Base-by-base conservation (phyloP, 2,888 invertebrate genomes). In the Apodemia zela region DNA sequence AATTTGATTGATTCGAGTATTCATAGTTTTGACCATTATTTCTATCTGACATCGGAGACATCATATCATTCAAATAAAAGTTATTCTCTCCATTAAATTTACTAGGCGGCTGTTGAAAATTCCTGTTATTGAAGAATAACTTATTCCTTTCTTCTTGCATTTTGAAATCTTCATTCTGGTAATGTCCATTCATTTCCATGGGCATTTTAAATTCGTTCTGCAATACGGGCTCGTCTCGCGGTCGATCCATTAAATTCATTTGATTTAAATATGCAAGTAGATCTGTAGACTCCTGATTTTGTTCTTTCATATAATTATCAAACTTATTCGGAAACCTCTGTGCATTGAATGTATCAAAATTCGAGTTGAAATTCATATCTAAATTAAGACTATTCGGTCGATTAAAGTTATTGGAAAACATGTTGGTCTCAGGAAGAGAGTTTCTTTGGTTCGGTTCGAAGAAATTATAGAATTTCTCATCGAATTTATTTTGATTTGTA, bases 381-480 rank as follows among this genome's bases (percentile, higher is more conserved):
- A 90, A 71, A 66, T 89, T 89, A 1, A 89, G 76, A 71, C 89
- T 90, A 72, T 82, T 89, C 0, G 89, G 88, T 68, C 89, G 74
- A 63, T 78, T 83, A 68, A 73, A 87, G 63, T 82, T 82, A 68
- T 80, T 85, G 17, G 77, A 66, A 70, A 84, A 90, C 79, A 86
- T 81, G 59, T 81, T 87, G 0, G 82, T 72, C 64, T 91, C 89
- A 1, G 88, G 88, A 47, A 90, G 70, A 1, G 90, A 89, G 72
- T 87, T 88, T 78, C 90, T 89, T 83, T 89, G 89, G 84, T 75
- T 88, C 47, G 84, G 84, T 73, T 90, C 90, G 73, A 85, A 90
- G 79, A 85, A 90, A 71, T 89, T 88, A 73, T 85, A 89, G 72
- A 75, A 85, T 76, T 87, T 88, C 49, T 85, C 84, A 66, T 90